Conservation (phyloP, 2,113 vertebrate genomes). For the Ammospiza caudacuta region DNA sequence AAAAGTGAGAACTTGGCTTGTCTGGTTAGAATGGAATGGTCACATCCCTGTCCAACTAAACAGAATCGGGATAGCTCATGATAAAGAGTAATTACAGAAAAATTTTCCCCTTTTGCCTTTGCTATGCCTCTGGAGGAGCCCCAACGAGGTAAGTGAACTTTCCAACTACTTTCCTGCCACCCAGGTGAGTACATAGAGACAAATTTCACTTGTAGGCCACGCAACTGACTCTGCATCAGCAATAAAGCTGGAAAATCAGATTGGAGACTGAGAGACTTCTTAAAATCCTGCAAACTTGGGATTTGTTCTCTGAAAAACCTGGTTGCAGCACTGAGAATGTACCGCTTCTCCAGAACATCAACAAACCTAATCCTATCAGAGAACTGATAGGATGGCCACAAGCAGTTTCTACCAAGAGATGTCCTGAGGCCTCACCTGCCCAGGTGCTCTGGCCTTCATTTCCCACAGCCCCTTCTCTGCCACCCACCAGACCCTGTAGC, state of each 20-base stretch:
- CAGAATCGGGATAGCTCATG: not conserved
- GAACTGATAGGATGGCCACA: not conserved
- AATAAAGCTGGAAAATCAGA: not conserved
- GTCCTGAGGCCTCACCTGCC: not conserved
- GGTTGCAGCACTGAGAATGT: not conserved
- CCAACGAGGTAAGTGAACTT: rapidly evolving
- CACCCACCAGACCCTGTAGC: rapidly evolving
- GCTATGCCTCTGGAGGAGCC: not conserved
- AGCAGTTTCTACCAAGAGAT: not conserved
- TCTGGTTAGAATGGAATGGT: not conserved
- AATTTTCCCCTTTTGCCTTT: not conserved
- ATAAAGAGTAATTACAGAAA: not conserved
- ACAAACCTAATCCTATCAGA: not conserved
- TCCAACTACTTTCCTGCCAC: not conserved
- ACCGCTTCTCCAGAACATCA: not conserved
- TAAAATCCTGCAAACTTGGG: not conserved
- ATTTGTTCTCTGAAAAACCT: not conserved
- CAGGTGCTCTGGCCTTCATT: not conserved
- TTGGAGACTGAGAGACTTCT: not conserved
- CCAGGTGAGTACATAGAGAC: not conserved
- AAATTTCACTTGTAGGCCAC: not conserved
- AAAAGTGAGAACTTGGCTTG: rapidly evolving
- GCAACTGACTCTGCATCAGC: not conserved
- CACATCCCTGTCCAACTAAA: not conserved
- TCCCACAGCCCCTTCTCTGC: not conserved